Base-by-base conservation (phyloP, 2,113 vertebrate species). In the Prietella phreatophila region DNA sequence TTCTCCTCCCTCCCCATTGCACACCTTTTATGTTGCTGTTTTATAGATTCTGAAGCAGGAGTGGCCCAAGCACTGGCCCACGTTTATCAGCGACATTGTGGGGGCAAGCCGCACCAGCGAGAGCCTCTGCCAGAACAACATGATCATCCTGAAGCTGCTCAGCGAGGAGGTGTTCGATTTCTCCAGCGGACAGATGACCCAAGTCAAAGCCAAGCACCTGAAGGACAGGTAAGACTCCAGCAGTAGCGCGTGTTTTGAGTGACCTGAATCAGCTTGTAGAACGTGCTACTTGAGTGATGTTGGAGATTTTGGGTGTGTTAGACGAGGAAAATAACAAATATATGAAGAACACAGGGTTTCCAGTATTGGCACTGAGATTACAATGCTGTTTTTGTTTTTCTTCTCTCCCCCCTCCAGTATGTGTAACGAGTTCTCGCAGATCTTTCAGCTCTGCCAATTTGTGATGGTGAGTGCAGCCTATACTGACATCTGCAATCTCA, bases 81-180 rank as follows among this genome's bases (percentile, higher is more conserved):
- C 97, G 11, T 99, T 99, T 86, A 99, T 99, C 93, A 99, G 98
- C 0, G 98, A 99, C 91, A 99, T 99, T 36, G 98, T 99, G 73
- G 98, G 98, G 63, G 98, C 98, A 0, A 99, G 98, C 91, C 97
- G 97, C 78, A 99, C 97, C 92, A 99, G 98, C 19, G 98, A 99
- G 93, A 99, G 98, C 93, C 97, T 99, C 13, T 99, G 98, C 93
- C 98, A 99, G 93, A 99, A 99, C 95, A 99, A 99, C 91, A 99
- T 99, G 98, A 94, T 99, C 55, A 99, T 99, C 89, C 95, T 99
- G 25, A 99, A 99, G 92, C 95, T 99, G 86, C 93, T 99, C 84
- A 99, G 98, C 27, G 98, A 99, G 93, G 98, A 99, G 93, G 98
- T 99, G 58, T 99, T 99, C 94, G 98, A 99, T 93, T 99, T 99